Conservation (phyloP, 2,888 invertebrate genomes). For the Scaptomyza flava region DNA sequence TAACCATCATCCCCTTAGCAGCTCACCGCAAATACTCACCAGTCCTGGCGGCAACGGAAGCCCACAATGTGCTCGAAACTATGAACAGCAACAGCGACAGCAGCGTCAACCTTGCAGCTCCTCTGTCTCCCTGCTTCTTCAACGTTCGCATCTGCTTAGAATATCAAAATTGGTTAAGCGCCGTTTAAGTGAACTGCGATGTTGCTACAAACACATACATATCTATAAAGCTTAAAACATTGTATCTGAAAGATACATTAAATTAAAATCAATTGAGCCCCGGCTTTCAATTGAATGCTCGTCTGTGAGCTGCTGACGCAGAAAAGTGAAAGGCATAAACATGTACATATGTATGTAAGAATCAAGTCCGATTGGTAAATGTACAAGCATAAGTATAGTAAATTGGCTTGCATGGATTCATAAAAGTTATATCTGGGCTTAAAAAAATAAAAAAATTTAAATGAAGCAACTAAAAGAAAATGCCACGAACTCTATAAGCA, state of each 20-base stretch:
- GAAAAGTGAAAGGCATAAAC: constrained; percentile 59
- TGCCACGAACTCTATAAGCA: constrained; percentile 8
- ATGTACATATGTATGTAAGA: background rate
- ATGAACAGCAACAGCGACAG: constrained; percentile 44
- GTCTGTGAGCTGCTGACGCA: background rate
- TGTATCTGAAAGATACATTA: constrained; percentile 45
- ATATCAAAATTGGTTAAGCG: constrained; percentile 16
- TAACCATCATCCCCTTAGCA: constrained; percentile 45
- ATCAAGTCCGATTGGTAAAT: constrained; percentile 6
- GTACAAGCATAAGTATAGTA: background rate
- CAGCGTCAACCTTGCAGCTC: constrained; percentile 11
- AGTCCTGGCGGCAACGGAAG: constrained; percentile 75
- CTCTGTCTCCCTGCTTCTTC: constrained; percentile 1
- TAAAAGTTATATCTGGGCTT: background rate
- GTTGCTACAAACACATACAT: constrained; percentile 2
- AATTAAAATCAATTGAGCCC: constrained; percentile 65
- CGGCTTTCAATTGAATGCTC: constrained; percentile 52
- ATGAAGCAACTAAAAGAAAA: background rate
- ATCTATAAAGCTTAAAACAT: constrained; percentile 9
- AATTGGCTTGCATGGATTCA: constrained; percentile 17
- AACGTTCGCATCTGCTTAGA: constrained; percentile 9
- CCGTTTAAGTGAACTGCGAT: constrained; percentile 37
- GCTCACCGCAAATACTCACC: constrained; percentile 61
- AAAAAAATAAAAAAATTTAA: background rate
- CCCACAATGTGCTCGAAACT: constrained; percentile 62